phyloP scores from a whole-genome alignment of 2,113 vertebrate genomes.

The Collichthys lucidus region DNA sequence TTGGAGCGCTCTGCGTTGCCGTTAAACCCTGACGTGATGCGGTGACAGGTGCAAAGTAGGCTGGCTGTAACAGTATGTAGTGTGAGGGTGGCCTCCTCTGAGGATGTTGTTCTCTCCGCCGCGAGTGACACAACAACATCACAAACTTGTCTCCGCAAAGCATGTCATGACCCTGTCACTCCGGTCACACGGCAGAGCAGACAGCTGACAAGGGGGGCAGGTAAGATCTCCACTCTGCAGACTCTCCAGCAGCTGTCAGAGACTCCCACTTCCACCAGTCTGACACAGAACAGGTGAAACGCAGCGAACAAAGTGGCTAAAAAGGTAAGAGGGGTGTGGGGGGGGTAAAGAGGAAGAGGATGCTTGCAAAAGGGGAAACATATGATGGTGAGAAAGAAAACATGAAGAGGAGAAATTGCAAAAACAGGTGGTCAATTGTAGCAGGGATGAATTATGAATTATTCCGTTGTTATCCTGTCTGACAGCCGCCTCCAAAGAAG shows the following conservation, averaged over 20 bases:
- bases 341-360: conserved; percentile 19
- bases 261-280: conserved; percentile 35
- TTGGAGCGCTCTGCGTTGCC: conserved; percentile 4
- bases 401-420: conserved; percentile 24
- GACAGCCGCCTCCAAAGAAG: conserved; percentile 60
- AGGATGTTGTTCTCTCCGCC: conserved; percentile 25
- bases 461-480: conserved; percentile 74
- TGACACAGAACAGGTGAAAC: conserved; percentile 41
- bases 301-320: conserved; percentile 2
- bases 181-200: conserved; percentile 31
- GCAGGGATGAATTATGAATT: conserved; percentile 65
- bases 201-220: conserved; percentile 62
- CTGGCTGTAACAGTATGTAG: conserved; percentile 17
- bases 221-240: background rate
- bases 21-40: background rate
- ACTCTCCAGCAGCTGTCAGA: conserved; percentile 61
- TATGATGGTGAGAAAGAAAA: conserved; percentile 22
- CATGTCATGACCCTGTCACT: conserved; percentile 63
- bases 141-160: conserved; percentile 67
- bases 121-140: conserved; percentile 73
- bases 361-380: conserved; percentile 21
- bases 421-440: conserved; percentile 26
- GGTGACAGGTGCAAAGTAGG: conserved; percentile 30
- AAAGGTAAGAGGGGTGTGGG: background rate
- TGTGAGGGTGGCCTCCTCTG: conserved; percentile 33